Conservation (phyloP, 2,888 invertebrate species). For the Epirrhoe alternata region DNA sequence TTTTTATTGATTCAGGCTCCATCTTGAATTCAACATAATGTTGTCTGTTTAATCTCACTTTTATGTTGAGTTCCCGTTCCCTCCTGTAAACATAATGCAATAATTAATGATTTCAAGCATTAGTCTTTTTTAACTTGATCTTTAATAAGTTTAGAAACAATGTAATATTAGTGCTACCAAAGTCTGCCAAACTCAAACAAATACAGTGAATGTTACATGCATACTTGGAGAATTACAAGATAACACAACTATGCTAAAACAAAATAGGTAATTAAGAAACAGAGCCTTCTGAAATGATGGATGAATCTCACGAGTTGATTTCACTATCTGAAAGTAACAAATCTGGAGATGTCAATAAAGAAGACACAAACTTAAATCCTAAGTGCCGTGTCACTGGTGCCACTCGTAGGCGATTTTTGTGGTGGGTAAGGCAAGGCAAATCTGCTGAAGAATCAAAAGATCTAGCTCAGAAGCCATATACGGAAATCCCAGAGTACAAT, state of each 20-base stretch:
- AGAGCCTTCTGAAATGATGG: too few species aligned
- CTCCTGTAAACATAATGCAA: constrained; percentile 53
- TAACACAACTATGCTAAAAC: too few species aligned
- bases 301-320: too few species aligned
- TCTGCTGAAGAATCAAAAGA: not conserved
- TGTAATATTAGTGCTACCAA: not conserved
- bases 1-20: constrained; percentile 73
- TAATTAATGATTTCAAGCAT: not conserved
- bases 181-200: not conserved
- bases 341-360: too few species aligned
- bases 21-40: constrained; percentile 62
- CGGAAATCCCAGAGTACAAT: constrained; percentile 9
- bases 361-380: too few species aligned
- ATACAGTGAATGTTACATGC: too few species aligned
- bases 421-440: constrained; percentile 16
- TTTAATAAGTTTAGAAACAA: too few species aligned
- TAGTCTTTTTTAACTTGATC: too few species aligned
- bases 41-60: constrained; percentile 51
- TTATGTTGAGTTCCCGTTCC: constrained; percentile 55
- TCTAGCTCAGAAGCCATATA: constrained; percentile 9
- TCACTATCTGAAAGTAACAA: too few species aligned
- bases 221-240: too few species aligned
- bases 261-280: too few species aligned
- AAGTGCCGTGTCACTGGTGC: not conserved
- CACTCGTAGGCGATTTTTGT: constrained; percentile 4